Conservation (phyloP, 2,113 vertebrate genomes). For the Monopterus albus region DNA sequence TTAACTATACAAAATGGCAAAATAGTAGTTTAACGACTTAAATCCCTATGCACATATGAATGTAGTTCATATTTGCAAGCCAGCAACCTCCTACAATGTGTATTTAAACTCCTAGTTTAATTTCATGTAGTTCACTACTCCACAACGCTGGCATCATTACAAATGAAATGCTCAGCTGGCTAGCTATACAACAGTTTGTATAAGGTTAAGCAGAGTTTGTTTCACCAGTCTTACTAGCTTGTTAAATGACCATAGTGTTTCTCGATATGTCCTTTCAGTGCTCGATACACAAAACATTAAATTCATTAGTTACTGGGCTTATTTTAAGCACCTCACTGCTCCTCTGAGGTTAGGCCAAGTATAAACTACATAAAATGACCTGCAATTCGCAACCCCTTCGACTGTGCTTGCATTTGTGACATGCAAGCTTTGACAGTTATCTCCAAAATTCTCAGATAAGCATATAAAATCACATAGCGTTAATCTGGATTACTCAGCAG, state of each 20-base stretch:
- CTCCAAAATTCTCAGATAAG: conserved; percentile 48
- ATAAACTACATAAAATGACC: background rate
- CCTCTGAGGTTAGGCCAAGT: background rate
- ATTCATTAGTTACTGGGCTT: background rate
- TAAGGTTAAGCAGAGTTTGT: background rate
- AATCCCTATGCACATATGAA: too few species aligned
- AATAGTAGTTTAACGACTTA: too few species aligned
- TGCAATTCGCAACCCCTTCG: conserved; percentile 25
- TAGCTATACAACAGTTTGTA: background rate
- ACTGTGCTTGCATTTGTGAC: conserved; percentile 18
- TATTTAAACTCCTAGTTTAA: too few species aligned
- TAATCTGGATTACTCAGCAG: conserved; percentile 67
- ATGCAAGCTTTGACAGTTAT: conserved; percentile 33
- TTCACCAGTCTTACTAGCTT: background rate
- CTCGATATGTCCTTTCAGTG: background rate
- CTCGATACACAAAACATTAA: background rate
- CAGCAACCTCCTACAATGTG: too few species aligned
- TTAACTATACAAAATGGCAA: too few species aligned
- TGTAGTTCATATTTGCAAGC: too few species aligned
- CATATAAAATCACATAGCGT: conserved; percentile 51
- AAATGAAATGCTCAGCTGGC: too few species aligned
- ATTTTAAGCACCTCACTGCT: background rate
- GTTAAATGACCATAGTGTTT: background rate
- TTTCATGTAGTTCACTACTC: too few species aligned
- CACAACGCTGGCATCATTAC: too few species aligned